Conservation (phyloP, 1,140 invertebrate genomes). For the Camponotus vicinus region DNA sequence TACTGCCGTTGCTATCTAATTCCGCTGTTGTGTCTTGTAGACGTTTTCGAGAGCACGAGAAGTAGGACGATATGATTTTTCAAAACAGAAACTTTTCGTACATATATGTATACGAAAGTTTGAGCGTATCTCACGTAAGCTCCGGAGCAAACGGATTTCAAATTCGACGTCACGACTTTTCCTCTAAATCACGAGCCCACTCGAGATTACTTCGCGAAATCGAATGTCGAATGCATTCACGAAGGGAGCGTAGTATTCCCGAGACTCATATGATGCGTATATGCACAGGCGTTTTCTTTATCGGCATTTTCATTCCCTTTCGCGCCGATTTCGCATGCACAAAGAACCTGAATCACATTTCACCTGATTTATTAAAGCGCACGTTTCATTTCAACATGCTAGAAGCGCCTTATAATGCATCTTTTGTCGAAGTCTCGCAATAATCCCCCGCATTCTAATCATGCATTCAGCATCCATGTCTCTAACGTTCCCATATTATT, state of each 20-base stretch:
- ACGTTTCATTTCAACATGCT: conserved; percentile 31
- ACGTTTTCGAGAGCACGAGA: neutral
- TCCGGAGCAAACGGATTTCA: conserved; percentile 15
- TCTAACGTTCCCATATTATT: neutral
- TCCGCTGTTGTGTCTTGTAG: too few species aligned
- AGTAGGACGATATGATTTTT: conserved; percentile 1
- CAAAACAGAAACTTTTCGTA: neutral
- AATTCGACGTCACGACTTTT: conserved; percentile 43
- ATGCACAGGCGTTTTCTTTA: neutral
- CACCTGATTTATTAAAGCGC: conserved; percentile 62
- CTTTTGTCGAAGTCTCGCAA: conserved; percentile 44
- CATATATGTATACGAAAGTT: neutral
- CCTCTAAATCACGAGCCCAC: conserved; percentile 37
- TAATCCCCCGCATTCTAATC: neutral
- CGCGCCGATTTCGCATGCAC: conserved; percentile 33
- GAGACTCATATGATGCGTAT: conserved; percentile 44
- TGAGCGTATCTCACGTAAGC: conserved; percentile 16
- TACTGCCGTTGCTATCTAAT: neutral
- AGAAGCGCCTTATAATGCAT: conserved; percentile 7
- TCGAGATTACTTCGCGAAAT: conserved; percentile 58
- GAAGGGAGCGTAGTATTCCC: neutral
- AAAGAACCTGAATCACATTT: conserved; percentile 50
- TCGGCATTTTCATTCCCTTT: conserved; percentile 42
- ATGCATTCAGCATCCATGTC: neutral
- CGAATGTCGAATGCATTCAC: conserved; percentile 24